Percentiles rank a stretch among this genome's conserved stretches.
Evolutionary conservation across 2,113 vertebrate genomes (phyloP).

Genomic region (Syngnathoides biaculeatus): DNA sequence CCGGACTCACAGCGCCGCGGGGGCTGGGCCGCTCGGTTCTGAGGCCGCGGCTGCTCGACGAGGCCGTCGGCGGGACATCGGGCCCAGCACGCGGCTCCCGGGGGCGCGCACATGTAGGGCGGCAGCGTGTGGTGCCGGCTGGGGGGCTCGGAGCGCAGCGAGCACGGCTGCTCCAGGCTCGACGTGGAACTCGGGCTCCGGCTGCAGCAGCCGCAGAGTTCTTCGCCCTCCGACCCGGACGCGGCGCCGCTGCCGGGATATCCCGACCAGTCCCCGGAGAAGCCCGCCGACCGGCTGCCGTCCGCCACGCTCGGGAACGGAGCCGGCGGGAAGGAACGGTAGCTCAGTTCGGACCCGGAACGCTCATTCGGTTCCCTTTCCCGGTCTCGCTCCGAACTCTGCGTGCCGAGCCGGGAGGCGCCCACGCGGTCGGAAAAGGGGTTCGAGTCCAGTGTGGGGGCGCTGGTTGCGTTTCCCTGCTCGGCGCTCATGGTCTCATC

Average conservation of each 20-base stretch:
- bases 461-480: slow-evolving; percentile 4
- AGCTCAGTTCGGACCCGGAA: slow-evolving; percentile 23
- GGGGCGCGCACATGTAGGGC: slow-evolving; percentile 52
- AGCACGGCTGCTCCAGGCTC: slow-evolving; percentile 71
- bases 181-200: slow-evolving; percentile 46
- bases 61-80: slow-evolving; percentile 48
- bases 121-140: slow-evolving; percentile 47
- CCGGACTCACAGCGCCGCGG: slow-evolving; percentile 59
- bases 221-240: slow-evolving; percentile 44
- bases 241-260: slow-evolving; percentile 57
- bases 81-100: slow-evolving; percentile 51
- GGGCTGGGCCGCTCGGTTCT: slow-evolving; percentile 28
- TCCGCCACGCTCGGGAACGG: slow-evolving; percentile 67
- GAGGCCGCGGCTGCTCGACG: slow-evolving; percentile 30
- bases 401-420: slow-evolving; percentile 5
- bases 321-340: slow-evolving; percentile 53
- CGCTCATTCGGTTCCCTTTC: slow-evolving; percentile 10
- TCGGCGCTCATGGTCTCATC: slow-evolving; percentile 71
- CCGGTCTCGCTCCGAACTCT: background rate
- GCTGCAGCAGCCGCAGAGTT: slow-evolving; percentile 35
- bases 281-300: slow-evolving; percentile 45
- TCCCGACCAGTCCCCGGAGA: slow-evolving; percentile 50
- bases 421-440: background rate
- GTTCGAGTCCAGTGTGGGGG: background rate
- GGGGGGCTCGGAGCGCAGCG: slow-evolving; percentile 69